These are phyloP conservation scores for Chymomyza procnemis DNA, from an alignment of 2,888 invertebrate genomes.

Conservation along the genomic window DNA sequence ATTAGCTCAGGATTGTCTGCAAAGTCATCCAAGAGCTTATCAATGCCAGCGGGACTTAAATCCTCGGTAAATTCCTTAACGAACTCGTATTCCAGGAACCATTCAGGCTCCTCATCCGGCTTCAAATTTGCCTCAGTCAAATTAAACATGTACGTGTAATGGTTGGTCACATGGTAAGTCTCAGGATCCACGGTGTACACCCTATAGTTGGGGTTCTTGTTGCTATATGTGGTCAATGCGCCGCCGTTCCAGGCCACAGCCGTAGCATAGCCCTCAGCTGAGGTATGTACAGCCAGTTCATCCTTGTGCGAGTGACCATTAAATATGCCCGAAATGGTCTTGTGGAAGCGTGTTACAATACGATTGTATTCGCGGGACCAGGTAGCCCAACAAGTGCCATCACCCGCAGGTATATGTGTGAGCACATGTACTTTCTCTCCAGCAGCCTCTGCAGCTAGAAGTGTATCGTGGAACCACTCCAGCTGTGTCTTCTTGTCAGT, in stretches of 20 bases:
- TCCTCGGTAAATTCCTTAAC: conserved; percentile 84
- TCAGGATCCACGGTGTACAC: conserved; percentile 84
- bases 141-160: conserved; percentile 86
- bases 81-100: conserved; percentile 87
- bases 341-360: conserved; percentile 85
- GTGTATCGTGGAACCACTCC: conserved; percentile 87
- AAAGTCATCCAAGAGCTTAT: conserved; percentile 82
- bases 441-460: conserved; percentile 86
- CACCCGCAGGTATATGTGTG: conserved; percentile 89
- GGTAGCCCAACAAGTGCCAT: conserved; percentile 82
- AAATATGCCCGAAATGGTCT: conserved; percentile 88
- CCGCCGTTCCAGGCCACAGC: conserved; percentile 90
- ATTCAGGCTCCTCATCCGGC: conserved; percentile 81
- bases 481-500: conserved; percentile 87
- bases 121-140: conserved; percentile 85
- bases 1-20: conserved; percentile 68
- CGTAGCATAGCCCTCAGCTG: conserved; percentile 79
- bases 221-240: conserved; percentile 85
- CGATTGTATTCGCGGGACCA: conserved; percentile 86
- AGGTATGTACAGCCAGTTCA: conserved; percentile 85
- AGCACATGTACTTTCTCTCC: conserved; percentile 90
- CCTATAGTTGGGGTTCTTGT: conserved; percentile 90
- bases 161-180: conserved; percentile 82
- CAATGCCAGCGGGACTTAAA: conserved; percentile 82
- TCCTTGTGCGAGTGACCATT: conserved; percentile 90